phyloP scores from a whole-genome alignment of 2,888 invertebrate genomes.

The Hipparchia semele region DNA sequence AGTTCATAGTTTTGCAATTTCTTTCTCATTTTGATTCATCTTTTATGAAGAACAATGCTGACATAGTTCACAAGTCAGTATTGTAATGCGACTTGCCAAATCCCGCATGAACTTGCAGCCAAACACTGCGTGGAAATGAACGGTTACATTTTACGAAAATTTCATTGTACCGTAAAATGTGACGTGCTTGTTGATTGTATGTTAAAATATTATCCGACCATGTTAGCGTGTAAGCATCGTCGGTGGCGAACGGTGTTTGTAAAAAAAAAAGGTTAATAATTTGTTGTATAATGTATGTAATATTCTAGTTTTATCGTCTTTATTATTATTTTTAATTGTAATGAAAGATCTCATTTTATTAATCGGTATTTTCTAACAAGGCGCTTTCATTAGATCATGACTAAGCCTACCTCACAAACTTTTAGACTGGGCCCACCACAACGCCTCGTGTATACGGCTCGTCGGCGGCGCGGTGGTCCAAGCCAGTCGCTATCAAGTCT shows the following conservation, averaged over 20 bases:
- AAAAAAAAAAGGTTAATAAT: conserved; percentile 74
- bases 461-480: conserved; percentile 41
- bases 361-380: conserved; percentile 84
- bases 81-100: conserved; percentile 42
- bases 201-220: conserved; percentile 60
- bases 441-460: conserved; percentile 36
- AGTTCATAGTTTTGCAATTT: background rate
- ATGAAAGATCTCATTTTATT: conserved; percentile 84
- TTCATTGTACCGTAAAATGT: conserved; percentile 76
- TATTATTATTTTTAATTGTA: conserved; percentile 81
- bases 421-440: conserved; percentile 65
- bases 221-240: conserved; percentile 58
- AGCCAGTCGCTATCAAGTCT: conserved; percentile 75
- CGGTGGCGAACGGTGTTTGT: conserved; percentile 65
- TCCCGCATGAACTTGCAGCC: conserved; percentile 19
- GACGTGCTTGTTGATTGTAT: conserved; percentile 66
- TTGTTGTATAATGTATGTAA: conserved; percentile 81
- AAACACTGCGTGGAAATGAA: conserved; percentile 43
- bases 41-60: background rate
- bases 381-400: conserved; percentile 83
- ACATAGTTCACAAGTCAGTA: conserved; percentile 18
- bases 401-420: conserved; percentile 83
- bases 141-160: conserved; percentile 52
- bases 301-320: conserved; percentile 78
- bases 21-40: background rate